Conservation (phyloP, 2,888 invertebrate genomes). For the Nymphalis urticae region DNA sequence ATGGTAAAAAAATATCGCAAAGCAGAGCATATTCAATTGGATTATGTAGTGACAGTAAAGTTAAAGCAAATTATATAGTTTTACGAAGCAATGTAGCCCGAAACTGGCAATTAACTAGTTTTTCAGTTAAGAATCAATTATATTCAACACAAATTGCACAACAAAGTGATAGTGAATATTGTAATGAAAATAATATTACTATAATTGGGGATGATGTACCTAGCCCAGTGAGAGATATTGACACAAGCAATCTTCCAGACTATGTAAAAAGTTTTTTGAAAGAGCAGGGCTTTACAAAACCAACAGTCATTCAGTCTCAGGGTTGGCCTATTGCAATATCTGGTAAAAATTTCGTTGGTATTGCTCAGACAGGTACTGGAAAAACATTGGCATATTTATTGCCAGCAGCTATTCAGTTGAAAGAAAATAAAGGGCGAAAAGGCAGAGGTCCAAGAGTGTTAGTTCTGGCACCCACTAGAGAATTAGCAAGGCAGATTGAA, state of each 20-base stretch:
- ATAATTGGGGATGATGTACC: conserved; percentile 86
- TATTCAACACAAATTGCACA: conserved; percentile 59
- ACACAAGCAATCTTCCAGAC: conserved; percentile 88
- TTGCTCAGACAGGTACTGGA: conserved; percentile 91
- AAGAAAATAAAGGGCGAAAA: conserved; percentile 85
- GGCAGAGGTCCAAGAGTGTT: conserved; percentile 91
- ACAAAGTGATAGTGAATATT: conserved; percentile 83
- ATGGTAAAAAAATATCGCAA: conserved; percentile 44
- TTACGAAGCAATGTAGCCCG: conserved; percentile 7
- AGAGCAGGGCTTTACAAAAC: conserved; percentile 84
- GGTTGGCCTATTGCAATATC: conserved; percentile 92
- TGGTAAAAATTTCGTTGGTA: conserved; percentile 91
- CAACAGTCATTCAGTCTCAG: conserved; percentile 91
- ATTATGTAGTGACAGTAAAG: conserved; percentile 9
- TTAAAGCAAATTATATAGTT: conserved; percentile 12
- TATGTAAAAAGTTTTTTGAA: conserved; percentile 84
- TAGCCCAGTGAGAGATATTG: conserved; percentile 88
- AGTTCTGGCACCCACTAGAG: conserved; percentile 90
- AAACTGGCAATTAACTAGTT: conserved; percentile 30
- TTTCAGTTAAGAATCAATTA: conserved; percentile 44
- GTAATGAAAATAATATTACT: conserved; percentile 86
- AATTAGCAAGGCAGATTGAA: conserved; percentile 89
- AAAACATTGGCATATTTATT: conserved; percentile 89
- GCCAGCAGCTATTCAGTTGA: conserved; percentile 92
- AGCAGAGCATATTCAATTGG: conserved; percentile 35